A percentile compares a stretch with the other conserved stretches of the same genome.
These are phyloP conservation scores for Ctenoplectra terminalis DNA, from an alignment of 1,140 invertebrate species.

Conservation along the genomic window DNA sequence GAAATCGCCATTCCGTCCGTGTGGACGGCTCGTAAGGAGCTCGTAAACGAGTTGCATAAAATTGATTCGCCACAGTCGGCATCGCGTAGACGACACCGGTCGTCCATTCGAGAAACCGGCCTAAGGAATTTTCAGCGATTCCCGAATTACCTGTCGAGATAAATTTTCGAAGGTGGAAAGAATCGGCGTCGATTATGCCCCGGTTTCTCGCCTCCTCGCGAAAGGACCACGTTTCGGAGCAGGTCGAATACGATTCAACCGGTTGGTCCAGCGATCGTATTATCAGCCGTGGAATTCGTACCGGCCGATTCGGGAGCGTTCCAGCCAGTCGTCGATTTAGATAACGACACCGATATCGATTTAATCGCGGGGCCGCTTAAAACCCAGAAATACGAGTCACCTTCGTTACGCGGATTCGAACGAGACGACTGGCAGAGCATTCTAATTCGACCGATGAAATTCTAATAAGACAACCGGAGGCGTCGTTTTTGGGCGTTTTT, in stretches of 20 bases:
- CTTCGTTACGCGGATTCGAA: neutral
- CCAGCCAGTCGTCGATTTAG: neutral
- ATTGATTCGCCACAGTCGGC: constrained; percentile 67
- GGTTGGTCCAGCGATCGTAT: neutral
- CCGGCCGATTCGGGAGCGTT: neutral
- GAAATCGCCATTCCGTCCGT: constrained; percentile 31
- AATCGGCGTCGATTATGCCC: constrained; percentile 13
- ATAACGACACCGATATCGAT: constrained; percentile 6
- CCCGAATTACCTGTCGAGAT: constrained; percentile 13
- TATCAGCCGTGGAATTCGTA: neutral
- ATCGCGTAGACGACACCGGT: constrained; percentile 9
- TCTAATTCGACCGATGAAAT: constrained; percentile 17
- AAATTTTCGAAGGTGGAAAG: constrained; percentile 34
- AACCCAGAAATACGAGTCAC: neutral
- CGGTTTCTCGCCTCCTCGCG: constrained; percentile 23
- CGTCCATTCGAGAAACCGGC: constrained; percentile 34
- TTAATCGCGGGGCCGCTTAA: constrained; percentile 2
- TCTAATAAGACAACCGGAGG: constrained; percentile 24
- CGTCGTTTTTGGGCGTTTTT: neutral
- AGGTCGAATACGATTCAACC: neutral
- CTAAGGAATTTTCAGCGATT: constrained; percentile 24
- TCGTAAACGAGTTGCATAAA: constrained; percentile 74
- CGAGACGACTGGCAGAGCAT: neutral
- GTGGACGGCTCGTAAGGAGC: constrained; percentile 57
- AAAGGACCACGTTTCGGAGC: too few species aligned